A percentile compares a stretch with the other conserved stretches of the same genome.
These are phyloP conservation scores for Latrodectus elegans DNA, from an alignment of 2,888 invertebrate genomes.

Conservation along the genomic window DNA sequence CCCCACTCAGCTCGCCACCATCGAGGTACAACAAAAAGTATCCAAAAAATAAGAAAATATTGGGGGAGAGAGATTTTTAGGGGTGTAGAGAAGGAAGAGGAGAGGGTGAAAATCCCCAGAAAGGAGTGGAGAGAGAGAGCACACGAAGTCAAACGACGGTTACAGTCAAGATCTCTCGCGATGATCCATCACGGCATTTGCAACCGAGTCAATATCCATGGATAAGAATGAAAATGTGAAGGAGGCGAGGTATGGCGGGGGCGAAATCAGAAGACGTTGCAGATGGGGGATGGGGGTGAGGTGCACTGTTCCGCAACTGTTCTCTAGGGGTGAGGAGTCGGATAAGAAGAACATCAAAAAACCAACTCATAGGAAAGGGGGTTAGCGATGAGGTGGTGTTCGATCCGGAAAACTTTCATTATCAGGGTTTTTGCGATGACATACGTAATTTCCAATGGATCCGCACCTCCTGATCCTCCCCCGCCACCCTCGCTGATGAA, in stretches of 20 bases:
- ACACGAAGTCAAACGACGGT: slow-evolving; percentile 43
- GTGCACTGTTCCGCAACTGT: not conserved
- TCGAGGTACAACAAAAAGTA: slow-evolving; percentile 23
- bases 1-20: not conserved
- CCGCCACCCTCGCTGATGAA: slow-evolving; percentile 52
- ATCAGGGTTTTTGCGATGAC: slow-evolving; percentile 68
- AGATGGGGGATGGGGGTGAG: not conserved
- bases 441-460: slow-evolving; percentile 69
- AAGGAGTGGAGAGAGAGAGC: slow-evolving; percentile 7
- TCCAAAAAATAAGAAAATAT: not conserved
- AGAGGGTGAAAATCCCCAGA: not conserved
- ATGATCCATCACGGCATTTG: slow-evolving; percentile 62
- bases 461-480: slow-evolving; percentile 9
- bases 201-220: slow-evolving; percentile 52
- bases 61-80: not conserved
- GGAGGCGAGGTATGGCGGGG: not conserved
- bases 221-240: slow-evolving; percentile 40
- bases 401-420: slow-evolving; percentile 67
- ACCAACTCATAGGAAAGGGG: slow-evolving; percentile 5
- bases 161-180: slow-evolving; percentile 40
- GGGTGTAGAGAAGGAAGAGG: slow-evolving; percentile 8
- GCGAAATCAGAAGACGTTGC: slow-evolving; percentile 25
- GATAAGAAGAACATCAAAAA: slow-evolving; percentile 62
- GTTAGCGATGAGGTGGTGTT: slow-evolving; percentile 18
- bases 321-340: slow-evolving; percentile 46